Conservation (phyloP, 2,113 vertebrate species). For the Otocyon megalotis region DNA sequence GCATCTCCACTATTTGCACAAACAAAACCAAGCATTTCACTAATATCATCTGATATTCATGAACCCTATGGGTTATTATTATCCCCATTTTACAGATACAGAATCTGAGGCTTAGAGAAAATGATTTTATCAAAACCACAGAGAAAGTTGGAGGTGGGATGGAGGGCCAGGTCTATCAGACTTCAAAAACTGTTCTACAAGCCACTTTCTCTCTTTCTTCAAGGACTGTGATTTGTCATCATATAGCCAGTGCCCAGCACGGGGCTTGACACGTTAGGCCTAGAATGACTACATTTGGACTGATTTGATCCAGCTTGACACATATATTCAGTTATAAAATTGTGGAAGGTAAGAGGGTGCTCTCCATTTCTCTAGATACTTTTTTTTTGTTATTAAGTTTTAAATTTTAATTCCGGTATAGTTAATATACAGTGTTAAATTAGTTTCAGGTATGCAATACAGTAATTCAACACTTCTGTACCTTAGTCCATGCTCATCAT, state of each 20-base stretch:
- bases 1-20: neutral
- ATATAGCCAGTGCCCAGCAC: neutral
- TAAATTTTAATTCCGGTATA: neutral
- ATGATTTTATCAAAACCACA: neutral
- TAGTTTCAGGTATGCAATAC: neutral
- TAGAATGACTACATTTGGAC: neutral
- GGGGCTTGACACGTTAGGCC: neutral
- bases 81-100: neutral
- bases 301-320: neutral
- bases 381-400: neutral
- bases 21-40: neutral
- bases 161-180: neutral
- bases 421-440: neutral
- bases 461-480: neutral
- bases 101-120: neutral
- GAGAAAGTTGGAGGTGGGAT: neutral
- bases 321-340: neutral
- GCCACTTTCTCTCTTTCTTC: neutral
- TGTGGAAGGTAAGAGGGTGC: neutral
- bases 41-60: neutral
- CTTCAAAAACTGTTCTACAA: neutral
- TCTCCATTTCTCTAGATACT: neutral
- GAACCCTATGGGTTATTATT: neutral
- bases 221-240: neutral
- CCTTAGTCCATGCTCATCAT: neutral